A percentile compares a stretch with the other conserved stretches of the same genome.
Evolutionary conservation across 1,140 invertebrate species (phyloP).

Genomic region (Drosophila subpulchrella): DNA sequence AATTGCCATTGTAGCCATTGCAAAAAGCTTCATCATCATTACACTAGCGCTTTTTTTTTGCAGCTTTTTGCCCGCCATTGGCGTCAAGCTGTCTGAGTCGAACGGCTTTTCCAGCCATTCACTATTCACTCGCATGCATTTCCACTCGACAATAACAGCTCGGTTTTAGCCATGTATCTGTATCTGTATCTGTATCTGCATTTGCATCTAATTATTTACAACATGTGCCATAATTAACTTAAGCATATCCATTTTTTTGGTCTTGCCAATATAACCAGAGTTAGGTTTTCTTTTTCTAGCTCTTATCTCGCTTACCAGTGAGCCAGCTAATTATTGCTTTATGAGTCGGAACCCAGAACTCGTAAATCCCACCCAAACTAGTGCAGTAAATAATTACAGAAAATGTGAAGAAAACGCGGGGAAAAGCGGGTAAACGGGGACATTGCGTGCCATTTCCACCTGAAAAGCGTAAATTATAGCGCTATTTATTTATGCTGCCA

Average conservation of each 20-base stretch:
- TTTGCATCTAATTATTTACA: conserved; percentile 21
- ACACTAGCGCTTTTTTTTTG: conserved; percentile 55
- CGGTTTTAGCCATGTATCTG: conserved; percentile 2
- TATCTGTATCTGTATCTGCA: conserved; percentile 7
- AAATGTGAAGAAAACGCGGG: neutral
- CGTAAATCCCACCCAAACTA: conserved; percentile 31
- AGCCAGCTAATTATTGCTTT: conserved; percentile 55
- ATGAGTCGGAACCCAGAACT: conserved; percentile 35
- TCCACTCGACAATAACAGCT: conserved; percentile 10
- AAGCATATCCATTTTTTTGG: conserved; percentile 17
- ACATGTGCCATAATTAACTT: conserved; percentile 53
- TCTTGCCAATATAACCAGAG: conserved; percentile 15
- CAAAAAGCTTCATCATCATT: conserved; percentile 77
- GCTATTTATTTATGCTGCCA: conserved; percentile 31
- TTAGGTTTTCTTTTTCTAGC: conserved; percentile 2
- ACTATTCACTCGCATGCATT: conserved; percentile 58
- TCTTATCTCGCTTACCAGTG: conserved; percentile 30
- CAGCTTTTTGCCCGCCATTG: conserved; percentile 52
- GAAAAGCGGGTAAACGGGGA: neutral
- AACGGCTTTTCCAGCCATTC: conserved; percentile 69
- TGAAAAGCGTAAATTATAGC: conserved; percentile 61
- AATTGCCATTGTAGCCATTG: conserved; percentile 67
- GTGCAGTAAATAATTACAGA: conserved; percentile 18
- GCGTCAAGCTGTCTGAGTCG: conserved; percentile 80
- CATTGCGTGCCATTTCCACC: conserved; percentile 60